A percentile compares a stretch with the other conserved stretches of the same genome.
Conservation (phyloP, 1,140 invertebrate species). For the Tetraneura akinire region DNA sequence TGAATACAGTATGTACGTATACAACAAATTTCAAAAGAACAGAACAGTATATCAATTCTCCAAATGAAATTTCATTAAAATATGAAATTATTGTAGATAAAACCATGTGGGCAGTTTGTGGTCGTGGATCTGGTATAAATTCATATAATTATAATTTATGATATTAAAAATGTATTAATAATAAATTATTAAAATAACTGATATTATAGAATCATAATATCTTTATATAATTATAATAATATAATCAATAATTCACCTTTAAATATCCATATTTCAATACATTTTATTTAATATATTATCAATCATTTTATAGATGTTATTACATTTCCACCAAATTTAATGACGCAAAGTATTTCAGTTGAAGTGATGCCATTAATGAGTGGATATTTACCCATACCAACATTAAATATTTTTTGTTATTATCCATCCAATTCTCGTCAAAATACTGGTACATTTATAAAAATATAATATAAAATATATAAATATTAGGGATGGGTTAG, state of each 20-base stretch:
- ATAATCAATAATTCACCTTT: not conserved
- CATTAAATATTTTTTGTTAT: constrained; percentile 87
- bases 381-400: constrained; percentile 84
- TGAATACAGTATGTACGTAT: constrained; percentile 83
- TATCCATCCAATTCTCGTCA: constrained; percentile 70
- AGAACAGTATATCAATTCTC: constrained; percentile 58
- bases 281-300: not conserved
- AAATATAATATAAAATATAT: not conserved
- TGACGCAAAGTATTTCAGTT: constrained; percentile 64
- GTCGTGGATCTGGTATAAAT: constrained; percentile 71
- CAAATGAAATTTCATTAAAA: constrained; percentile 70
- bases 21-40: constrained; percentile 71
- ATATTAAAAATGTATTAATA: too few species aligned
- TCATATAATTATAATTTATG: too few species aligned
- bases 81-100: constrained; percentile 91
- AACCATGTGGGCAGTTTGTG: constrained; percentile 89
- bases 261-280: not conserved
- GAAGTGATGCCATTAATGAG: constrained; percentile 89
- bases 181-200: not conserved
- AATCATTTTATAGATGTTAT: constrained; percentile 34
- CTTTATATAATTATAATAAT: too few species aligned
- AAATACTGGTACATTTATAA: constrained; percentile 64
- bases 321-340: constrained; percentile 40
- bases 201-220: not conserved
- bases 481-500: too few species aligned